Evolutionary conservation across 92 coral and sea anemone genomes (phyloP).

Genomic region (Porites cylindrica): DNA sequence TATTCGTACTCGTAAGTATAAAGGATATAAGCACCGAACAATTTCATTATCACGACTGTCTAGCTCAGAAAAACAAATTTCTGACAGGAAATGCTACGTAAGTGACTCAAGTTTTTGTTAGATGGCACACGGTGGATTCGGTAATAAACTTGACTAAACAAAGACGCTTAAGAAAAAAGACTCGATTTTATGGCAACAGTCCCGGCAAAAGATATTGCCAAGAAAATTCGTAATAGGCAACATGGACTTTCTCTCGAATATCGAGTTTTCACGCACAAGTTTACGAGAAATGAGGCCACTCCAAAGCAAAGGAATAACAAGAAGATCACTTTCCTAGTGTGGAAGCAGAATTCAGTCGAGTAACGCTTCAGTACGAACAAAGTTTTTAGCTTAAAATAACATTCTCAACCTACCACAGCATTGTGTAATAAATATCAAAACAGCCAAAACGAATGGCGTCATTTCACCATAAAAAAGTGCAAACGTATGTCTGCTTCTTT

Average conservation of each 20-base stretch:
- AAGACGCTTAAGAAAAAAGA: not conserved
- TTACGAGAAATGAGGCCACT: too few relatives aligned
- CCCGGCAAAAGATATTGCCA: not conserved
- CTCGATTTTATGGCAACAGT: not conserved
- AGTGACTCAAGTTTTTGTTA: not conserved
- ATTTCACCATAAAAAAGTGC: not conserved
- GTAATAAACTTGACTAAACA: not conserved
- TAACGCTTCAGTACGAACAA: not conserved
- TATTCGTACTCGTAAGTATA: not conserved
- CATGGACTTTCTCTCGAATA: too few relatives aligned
- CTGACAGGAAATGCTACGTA: not conserved
- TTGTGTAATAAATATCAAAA: slow-evolving; percentile 12
- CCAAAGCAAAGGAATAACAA: too few relatives aligned
- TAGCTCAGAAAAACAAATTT: not conserved
- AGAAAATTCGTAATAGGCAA: too few relatives aligned
- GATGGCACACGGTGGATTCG: not conserved
- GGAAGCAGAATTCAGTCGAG: not conserved
- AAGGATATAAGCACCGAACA: not conserved
- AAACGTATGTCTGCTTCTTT: not conserved
- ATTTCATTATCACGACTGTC: not conserved
- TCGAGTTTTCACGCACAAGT: too few relatives aligned
- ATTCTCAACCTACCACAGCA: slow-evolving; percentile 17
- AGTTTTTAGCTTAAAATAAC: too few relatives aligned
- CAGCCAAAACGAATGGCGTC: not conserved
- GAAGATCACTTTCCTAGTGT: too few relatives aligned